phyloP scores from a whole-genome alignment of 2,113 vertebrate genomes.

The Damaliscus lunatus region DNA sequence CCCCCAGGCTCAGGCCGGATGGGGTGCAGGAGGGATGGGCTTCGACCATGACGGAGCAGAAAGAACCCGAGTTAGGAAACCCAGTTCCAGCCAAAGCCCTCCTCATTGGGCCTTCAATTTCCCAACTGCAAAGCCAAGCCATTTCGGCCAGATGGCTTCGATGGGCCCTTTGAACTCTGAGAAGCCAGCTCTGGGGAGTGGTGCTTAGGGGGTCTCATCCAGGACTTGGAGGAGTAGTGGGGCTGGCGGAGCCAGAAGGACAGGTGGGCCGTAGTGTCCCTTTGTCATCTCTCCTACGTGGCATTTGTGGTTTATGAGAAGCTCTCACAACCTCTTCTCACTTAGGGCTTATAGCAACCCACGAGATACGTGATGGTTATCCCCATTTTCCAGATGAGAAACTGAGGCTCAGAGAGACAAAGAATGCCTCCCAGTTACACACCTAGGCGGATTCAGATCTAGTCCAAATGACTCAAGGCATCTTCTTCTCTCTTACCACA shows the following conservation, averaged over 20 bases:
- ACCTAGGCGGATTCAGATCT: background rate
- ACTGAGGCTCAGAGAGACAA: background rate
- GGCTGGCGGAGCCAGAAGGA: background rate
- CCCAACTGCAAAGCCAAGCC: background rate
- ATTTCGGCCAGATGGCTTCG: background rate
- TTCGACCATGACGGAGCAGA: fast-evolving
- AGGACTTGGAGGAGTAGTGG: background rate
- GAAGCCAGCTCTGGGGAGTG: too few relatives aligned
- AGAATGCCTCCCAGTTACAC: background rate
- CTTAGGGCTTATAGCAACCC: background rate
- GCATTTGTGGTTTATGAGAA: background rate
- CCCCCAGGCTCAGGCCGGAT: background rate
- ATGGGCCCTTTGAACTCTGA: background rate
- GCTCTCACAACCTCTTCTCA: background rate
- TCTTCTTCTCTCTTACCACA: background rate
- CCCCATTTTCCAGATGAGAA: background rate
- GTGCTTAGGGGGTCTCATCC: background rate
- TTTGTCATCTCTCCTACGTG: fast-evolving
- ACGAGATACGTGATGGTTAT: fast-evolving
- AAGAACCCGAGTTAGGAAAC: background rate
- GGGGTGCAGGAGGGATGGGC: background rate
- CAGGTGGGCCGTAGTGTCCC: fast-evolving
- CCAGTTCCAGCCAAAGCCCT: background rate
- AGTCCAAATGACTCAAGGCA: fast-evolving
- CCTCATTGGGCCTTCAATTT: background rate